These are phyloP conservation scores for Coregonus sp. DNA, from an alignment of 2,797 vertebrate species.

Conservation along the genomic window DNA sequence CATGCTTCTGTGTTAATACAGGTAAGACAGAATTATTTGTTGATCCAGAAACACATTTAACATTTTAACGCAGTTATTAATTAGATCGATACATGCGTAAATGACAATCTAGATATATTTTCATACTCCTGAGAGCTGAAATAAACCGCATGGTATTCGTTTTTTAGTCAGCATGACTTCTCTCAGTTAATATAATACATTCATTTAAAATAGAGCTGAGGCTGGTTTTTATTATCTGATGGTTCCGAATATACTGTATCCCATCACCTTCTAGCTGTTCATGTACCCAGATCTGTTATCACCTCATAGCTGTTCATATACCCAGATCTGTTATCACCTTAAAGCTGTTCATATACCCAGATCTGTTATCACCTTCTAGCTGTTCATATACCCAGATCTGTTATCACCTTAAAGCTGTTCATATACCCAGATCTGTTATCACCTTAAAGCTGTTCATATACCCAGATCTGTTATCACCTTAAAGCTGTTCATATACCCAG, in stretches of 20 bases:
- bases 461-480: too few species aligned
- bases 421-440: too few species aligned
- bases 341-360: too few species aligned
- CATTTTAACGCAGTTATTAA: not conserved
- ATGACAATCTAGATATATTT: not conserved
- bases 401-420: too few species aligned
- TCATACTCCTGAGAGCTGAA: not conserved
- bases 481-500: too few species aligned
- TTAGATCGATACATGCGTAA: not conserved
- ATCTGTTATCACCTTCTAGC: too few species aligned
- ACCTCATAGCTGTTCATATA: conserved; percentile 49
- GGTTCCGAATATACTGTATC: not conserved
- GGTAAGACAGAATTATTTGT: conserved; percentile 28
- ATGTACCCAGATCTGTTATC: conserved; percentile 82
- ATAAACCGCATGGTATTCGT: not conserved
- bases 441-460: too few species aligned
- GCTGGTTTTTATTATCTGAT: too few species aligned
- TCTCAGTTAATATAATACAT: not conserved
- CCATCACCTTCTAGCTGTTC: not conserved
- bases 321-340: too few species aligned
- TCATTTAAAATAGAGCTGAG: not conserved
- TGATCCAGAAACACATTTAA: not conserved
- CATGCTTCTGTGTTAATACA: conserved; percentile 2
- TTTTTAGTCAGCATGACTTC: not conserved
- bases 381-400: too few species aligned